Evolutionary conservation across 2,888 invertebrate species (phyloP), one percentile per base, ranked within the genome.

Genomic region (Lacanobia oleracea): DNA sequence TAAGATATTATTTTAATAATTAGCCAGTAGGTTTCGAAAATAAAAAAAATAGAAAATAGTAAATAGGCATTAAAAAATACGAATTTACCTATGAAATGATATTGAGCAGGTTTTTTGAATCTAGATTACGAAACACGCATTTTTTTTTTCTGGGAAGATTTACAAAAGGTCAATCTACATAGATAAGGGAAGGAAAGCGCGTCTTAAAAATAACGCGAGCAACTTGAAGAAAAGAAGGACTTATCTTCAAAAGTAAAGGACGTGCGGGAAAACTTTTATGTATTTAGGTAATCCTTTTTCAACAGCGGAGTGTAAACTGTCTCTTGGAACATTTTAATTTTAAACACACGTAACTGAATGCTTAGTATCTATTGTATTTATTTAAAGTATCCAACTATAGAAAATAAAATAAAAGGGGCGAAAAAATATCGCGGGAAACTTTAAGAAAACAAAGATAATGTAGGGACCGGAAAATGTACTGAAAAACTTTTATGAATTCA

Each of bases 191-290:
- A 21, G 4, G 16, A 48, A 21, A 12, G 33, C 21, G n/a, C 14
- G 43, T 37, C n/a, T n/a, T 37, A 6, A 54, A 43, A 54, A 33
- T 12, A 51, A n/a, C 18, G 40, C 18, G 21, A 61, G 21, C 6
- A 27, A 50, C 12, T 63, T 21, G 4, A 8, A 37, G 5, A 37
- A 23, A 18, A 33, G 12, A 12, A 9, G 2, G 8, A 33, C 14
- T n/a, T 33, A 1, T 21, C 12, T 14, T 6, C 23, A 37, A 40
- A 57, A 37, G 12, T 18, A 68, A 18, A 37, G 37, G 37, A 37
- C 57, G 51, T 57, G 57, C 79, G 79, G 73, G 79, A 60, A 54
- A 79, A 53, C 37, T 76, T 71, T 59, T 53, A n/a, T 2, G 2
- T 37, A 77, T n/a, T 56, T 18, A 7, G n/a, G n/a, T n/a, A n/a